A percentile compares a stretch with the other conserved stretches of the same genome.
phyloP scores from a whole-genome alignment of 2,888 invertebrate genomes.

The Iselma pallidipennis region DNA sequence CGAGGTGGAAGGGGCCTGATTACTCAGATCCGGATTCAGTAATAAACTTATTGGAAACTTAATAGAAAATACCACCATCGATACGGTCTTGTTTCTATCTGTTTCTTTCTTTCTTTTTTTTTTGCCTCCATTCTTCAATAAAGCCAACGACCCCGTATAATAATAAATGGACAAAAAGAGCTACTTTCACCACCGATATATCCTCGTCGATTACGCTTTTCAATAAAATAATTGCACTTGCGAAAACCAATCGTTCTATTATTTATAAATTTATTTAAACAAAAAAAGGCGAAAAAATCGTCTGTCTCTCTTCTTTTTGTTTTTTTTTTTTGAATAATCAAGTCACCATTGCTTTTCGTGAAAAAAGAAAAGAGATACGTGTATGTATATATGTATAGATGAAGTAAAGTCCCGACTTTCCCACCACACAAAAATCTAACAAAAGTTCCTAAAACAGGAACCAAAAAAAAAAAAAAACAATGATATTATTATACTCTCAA shows the following conservation, averaged over 20 bases:
- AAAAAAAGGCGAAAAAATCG: too few relatives aligned
- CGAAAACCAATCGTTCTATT: constrained; percentile 28
- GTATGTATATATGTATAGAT: background rate
- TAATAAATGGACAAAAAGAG: constrained; percentile 8
- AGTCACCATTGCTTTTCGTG: background rate
- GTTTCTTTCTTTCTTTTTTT: background rate
- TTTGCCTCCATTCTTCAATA: constrained; percentile 13
- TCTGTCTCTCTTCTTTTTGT: background rate
- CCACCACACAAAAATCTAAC: background rate
- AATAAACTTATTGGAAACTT: background rate
- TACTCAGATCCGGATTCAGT: background rate
- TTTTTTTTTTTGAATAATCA: background rate
- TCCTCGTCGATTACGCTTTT: constrained; percentile 21
- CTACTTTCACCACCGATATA: constrained; percentile 38
- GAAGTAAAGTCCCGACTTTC: background rate
- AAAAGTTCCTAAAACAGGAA: too few relatives aligned
- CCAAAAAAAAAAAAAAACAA: too few relatives aligned
- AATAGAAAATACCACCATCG: constrained; percentile 8
- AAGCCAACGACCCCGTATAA: constrained; percentile 35
- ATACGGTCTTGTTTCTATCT: background rate
- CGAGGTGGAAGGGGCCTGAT: background rate
- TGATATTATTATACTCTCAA: too few relatives aligned
- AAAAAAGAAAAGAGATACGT: background rate
- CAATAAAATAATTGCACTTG: constrained; percentile 26
- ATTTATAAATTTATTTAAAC: too few relatives aligned